phyloP scores from a whole-genome alignment of 2,888 invertebrate species.

The Dryococelus australis region DNA sequence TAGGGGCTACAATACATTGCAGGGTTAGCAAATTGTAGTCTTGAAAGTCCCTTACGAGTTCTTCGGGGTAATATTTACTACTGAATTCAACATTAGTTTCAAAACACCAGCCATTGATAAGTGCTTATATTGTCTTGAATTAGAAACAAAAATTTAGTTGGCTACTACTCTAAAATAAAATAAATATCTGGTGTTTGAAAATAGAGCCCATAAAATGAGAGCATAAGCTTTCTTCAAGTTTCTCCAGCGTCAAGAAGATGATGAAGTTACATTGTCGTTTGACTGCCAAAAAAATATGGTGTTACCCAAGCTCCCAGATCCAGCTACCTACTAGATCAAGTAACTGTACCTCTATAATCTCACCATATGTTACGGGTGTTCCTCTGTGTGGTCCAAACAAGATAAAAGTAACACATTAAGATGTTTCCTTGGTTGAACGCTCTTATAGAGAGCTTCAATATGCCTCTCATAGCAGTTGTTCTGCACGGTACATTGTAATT shows the following conservation, averaged over 20 bases:
- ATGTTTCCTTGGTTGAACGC: no score
- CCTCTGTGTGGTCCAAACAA: constrained; percentile 50
- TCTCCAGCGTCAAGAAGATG: constrained; percentile 43
- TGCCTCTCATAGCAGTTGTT: no score
- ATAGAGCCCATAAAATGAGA: constrained; percentile 45
- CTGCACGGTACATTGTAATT: no score
- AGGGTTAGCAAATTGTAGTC: not conserved
- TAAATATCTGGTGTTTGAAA: not conserved
- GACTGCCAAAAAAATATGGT: constrained; percentile 53
- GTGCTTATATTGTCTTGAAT: constrained; percentile 13
- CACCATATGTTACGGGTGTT: not conserved
- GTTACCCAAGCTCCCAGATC: constrained; percentile 53
- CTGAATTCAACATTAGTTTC: not conserved
- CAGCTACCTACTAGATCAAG: constrained; percentile 52
- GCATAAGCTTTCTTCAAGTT: constrained; percentile 47
- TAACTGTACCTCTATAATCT: not conserved
- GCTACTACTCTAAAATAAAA: not conserved
- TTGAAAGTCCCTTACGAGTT: constrained; percentile 3
- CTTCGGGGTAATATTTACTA: constrained; percentile 3
- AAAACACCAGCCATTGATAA: not conserved
- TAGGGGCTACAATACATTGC: not conserved
- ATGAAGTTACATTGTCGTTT: constrained; percentile 48
- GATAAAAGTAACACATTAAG: constrained; percentile 52
- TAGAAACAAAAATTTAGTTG: not conserved
- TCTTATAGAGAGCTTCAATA: no score